These are phyloP conservation scores for Caenorhabditis imperialis DNA, from an alignment of 2,888 invertebrate species.

Conservation along the genomic window DNA sequence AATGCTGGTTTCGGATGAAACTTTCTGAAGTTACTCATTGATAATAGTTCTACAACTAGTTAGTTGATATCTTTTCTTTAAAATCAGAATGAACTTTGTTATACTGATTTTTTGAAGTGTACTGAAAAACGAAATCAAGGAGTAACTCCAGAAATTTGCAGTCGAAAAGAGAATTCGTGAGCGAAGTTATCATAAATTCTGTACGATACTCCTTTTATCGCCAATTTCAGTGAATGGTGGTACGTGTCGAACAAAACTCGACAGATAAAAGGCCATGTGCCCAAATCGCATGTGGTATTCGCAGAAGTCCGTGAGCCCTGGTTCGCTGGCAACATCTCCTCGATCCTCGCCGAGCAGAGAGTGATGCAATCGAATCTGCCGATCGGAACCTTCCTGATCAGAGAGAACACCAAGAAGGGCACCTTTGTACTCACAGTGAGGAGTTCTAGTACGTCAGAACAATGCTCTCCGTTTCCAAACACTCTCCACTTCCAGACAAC, in stretches of 20 bases:
- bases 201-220: not conserved
- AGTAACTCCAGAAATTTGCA: too few species aligned
- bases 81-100: too few species aligned
- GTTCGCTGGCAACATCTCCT: slow-evolving; percentile 53
- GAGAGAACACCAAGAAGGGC: slow-evolving; percentile 37
- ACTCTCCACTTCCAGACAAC: slow-evolving; percentile 15
- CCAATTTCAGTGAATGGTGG: slow-evolving; percentile 46
- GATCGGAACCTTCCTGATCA: slow-evolving; percentile 50
- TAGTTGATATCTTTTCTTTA: too few species aligned
- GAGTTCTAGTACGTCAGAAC: slow-evolving; percentile 13
- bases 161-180: too few species aligned
- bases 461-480: not conserved
- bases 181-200: too few species aligned
- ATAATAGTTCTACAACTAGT: too few species aligned
- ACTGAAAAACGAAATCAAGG: too few species aligned
- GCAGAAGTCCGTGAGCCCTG: slow-evolving; percentile 43
- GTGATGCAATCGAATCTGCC: slow-evolving; percentile 52
- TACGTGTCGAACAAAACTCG: slow-evolving; percentile 39
- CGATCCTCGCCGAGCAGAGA: slow-evolving; percentile 41
- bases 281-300: slow-evolving; percentile 34
- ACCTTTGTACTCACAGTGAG: slow-evolving; percentile 41
- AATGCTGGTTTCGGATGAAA: too few species aligned
- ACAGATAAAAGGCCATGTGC: slow-evolving; percentile 35
- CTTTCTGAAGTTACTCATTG: not conserved
- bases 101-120: too few species aligned